Conservation (phyloP, 2,888 invertebrate species). For the Apodemia zela region DNA sequence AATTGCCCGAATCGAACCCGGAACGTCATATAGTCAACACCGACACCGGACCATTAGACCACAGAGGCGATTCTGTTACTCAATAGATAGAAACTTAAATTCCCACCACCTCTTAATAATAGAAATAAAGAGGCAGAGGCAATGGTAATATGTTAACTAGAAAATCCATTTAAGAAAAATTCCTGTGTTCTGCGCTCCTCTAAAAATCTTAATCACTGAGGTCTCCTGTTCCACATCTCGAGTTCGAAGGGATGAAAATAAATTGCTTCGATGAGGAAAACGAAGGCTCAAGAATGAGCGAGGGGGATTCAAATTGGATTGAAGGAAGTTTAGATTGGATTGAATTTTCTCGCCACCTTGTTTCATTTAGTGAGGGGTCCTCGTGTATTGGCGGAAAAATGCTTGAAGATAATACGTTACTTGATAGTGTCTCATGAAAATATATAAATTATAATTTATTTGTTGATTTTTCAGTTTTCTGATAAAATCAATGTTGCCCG, state of each 20-base stretch:
- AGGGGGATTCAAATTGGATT: constrained; percentile 74
- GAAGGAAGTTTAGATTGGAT: constrained; percentile 76
- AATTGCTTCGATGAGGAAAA: constrained; percentile 43
- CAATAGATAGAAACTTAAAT: too few relatives aligned
- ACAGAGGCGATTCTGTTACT: too few relatives aligned
- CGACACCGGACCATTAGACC: too few relatives aligned
- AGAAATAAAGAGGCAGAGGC: neutral
- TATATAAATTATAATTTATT: too few relatives aligned
- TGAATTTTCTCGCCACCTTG: constrained; percentile 74
- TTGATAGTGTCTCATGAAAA: neutral
- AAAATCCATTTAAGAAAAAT: neutral
- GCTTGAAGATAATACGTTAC: constrained; percentile 19
- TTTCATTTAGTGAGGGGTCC: constrained; percentile 66
- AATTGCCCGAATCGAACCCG: too few relatives aligned
- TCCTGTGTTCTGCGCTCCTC: neutral
- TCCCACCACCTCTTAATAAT: too few relatives aligned
- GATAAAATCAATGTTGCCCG: too few relatives aligned
- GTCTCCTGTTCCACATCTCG: constrained; percentile 16
- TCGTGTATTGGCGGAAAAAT: constrained; percentile 29
- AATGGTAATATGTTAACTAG: neutral
- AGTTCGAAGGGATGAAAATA: constrained; percentile 40
- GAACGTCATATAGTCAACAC: too few relatives aligned
- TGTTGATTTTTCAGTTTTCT: too few relatives aligned
- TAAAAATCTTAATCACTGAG: constrained; percentile 17
- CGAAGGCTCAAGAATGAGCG: constrained; percentile 36